Evolutionary conservation across 2,113 vertebrate species (phyloP), one percentile per base, ranked within the genome.

Genomic region (Arenaria interpres): DNA sequence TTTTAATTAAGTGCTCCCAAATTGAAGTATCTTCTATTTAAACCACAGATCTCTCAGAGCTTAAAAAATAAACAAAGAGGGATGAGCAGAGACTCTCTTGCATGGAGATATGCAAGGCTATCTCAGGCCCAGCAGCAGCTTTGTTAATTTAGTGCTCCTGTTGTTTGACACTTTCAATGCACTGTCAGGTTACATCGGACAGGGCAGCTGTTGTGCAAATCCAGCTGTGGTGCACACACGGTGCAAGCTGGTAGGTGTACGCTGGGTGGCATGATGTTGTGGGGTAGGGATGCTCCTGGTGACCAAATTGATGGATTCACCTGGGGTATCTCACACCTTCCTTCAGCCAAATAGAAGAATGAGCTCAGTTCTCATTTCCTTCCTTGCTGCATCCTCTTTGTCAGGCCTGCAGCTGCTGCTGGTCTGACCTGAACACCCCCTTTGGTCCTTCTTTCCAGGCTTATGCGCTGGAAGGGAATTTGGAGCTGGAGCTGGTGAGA

Each of bases 401-500:
- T 17, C 57, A 48, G 60, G 23, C 48, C 20, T 60, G 2, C 4
- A 45, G 28, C 2, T 66, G 60, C 69, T 64, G 67, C 18, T 6
- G 8, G 50, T 56, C 35, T 71, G 43, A 46, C 33, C 33, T n/a
- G 27, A 60, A 46, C 10, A 9, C 8, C 27, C 18, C 23, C 37
- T 80, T 86, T 23, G 41, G 51, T 68, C 62, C 43, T 74, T 63
- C 6, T 75, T 39, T 57, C 25, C 97, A 99, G 99, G 99, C 99
- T 7, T 98, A 97, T 0, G 99, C 98, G 0, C 97, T 99, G 92
- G 98, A 99, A 95, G 98, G 98, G 91, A 96, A 98, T 77, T 33
- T 99, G 97, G 97, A 98, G 85, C 13, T 99, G 97, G 99, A 99
- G 97, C 98, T 99, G 75, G 96, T 99, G 89, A 93, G 98, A 92